Percentiles rank a stretch among this genome's conserved stretches.
Evolutionary conservation across 2,797 vertebrate genomes (phyloP).

Genomic region (Silurus aristotelis): DNA sequence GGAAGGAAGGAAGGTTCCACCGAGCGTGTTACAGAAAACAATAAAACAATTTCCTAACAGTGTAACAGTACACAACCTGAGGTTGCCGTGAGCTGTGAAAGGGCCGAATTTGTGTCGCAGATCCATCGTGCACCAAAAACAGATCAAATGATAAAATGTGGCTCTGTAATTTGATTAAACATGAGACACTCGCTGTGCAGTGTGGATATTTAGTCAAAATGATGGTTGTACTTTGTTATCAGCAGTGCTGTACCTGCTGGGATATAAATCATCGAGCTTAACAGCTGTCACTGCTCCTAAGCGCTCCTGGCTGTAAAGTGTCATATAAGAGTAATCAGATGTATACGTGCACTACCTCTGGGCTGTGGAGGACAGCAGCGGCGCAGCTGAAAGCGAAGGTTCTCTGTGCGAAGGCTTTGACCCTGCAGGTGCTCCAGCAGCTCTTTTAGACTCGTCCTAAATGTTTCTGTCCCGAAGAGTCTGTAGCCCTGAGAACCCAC

Average conservation of each 20-base stretch:
- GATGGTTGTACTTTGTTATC: background rate
- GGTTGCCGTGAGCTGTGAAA: background rate
- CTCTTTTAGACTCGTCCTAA: constrained; percentile 79
- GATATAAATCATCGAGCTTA: constrained; percentile 9
- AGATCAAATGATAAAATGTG: background rate
- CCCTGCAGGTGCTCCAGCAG: constrained; percentile 90
- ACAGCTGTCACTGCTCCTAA: background rate
- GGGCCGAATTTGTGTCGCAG: constrained; percentile 4
- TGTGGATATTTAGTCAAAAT: background rate
- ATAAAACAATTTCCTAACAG: background rate
- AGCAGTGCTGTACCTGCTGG: background rate
- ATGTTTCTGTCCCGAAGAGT: constrained; percentile 82
- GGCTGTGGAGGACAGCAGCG: constrained; percentile 95
- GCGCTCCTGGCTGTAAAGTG: background rate
- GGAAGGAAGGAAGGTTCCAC: background rate
- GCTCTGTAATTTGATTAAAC: background rate
- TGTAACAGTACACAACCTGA: background rate
- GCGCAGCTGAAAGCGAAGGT: constrained; percentile 87
- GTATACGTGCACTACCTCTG: constrained; percentile 75
- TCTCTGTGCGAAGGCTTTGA: constrained; percentile 89
- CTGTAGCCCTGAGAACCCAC: constrained; percentile 74
- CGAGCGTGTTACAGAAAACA: background rate
- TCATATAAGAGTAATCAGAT: background rate
- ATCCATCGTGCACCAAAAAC: background rate
- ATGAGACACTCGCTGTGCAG: background rate